phyloP scores from a whole-genome alignment of 2,888 invertebrate genomes.

The Spatulosminthurus flaviceps region DNA sequence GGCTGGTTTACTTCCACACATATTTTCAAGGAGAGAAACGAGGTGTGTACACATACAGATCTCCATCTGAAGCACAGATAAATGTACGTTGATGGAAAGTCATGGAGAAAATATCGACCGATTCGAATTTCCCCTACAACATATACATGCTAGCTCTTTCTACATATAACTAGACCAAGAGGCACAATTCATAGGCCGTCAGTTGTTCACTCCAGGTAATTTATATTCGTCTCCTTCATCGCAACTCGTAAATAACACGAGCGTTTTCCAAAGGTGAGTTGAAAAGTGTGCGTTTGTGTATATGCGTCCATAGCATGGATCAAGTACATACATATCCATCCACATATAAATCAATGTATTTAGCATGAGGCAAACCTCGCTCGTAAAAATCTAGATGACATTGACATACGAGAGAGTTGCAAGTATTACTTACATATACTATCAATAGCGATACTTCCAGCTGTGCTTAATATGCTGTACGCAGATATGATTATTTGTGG shows the following conservation, averaged over 20 bases:
- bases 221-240: slow-evolving; percentile 23
- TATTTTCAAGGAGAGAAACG: neutral
- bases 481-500: too few relatives aligned
- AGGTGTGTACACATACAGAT: too few relatives aligned
- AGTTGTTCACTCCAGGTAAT: slow-evolving; percentile 6
- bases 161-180: neutral
- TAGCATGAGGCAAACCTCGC: neutral
- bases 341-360: neutral
- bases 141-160: neutral
- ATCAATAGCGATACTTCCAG: too few relatives aligned
- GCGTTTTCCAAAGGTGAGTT: neutral
- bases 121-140: neutral
- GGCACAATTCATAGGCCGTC: slow-evolving; percentile 12
- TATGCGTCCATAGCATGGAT: too few relatives aligned
- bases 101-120: slow-evolving; percentile 5
- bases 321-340: too few relatives aligned
- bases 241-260: slow-evolving; percentile 27
- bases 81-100: too few relatives aligned
- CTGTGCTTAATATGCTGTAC: too few relatives aligned
- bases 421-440: too few relatives aligned
- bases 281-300: neutral
- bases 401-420: neutral
- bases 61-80: too few relatives aligned
- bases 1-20: too few relatives aligned
- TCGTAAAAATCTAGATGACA: neutral